Evolutionary conservation across 1,140 invertebrate genomes (phyloP), one percentile per base, ranked within the genome.

Genomic region (Hylaeus volcanicus): DNA sequence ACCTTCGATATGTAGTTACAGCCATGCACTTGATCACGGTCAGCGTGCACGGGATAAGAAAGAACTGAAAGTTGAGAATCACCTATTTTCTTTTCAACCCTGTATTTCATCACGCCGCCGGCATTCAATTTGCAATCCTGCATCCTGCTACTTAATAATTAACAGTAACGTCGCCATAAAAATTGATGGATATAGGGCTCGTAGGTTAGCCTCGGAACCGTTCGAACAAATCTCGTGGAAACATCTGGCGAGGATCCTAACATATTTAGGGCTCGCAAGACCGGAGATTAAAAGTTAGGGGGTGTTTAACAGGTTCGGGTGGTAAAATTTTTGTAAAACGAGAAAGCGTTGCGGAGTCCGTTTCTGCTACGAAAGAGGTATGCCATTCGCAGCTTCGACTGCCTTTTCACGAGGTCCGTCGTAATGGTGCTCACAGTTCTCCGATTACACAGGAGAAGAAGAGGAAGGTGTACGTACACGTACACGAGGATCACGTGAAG

Each of bases 351-450:
- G 64, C 61, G 63, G 66, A 61, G 73, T 45, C 60, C 64, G 65
- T n/a, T 68, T 51, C 82, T 60, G 84, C 56, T 65, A 65, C 61
- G 55, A 58, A n/a, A 45, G 48, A 66, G 56, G 84, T 39, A 45
- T 51, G 83, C 73, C 74, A 73, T 82, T 79, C 81, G 65, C 85
- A 70, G 78, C 66, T 74, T 72, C 72, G 75, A 85, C 79, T 86
- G 73, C 64, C 73, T 86, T 85, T 83, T 85, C 70, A 85, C 74
- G 65, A 72, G 84, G 86, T 74, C 70, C 79, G 71, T 64, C 58
- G 82, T 90, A 88, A 90, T 90, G 85, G 88, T 79, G 86, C 85
- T 88, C 88, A 81, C 85, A 84, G 84, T 88, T 91, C 86, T 88
- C 87, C 85, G 82, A 83, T 91, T 90, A 90, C 89, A 85, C 79